phyloP scores from a whole-genome alignment of 2,888 invertebrate genomes.

The Megalurothrips usitatus region DNA sequence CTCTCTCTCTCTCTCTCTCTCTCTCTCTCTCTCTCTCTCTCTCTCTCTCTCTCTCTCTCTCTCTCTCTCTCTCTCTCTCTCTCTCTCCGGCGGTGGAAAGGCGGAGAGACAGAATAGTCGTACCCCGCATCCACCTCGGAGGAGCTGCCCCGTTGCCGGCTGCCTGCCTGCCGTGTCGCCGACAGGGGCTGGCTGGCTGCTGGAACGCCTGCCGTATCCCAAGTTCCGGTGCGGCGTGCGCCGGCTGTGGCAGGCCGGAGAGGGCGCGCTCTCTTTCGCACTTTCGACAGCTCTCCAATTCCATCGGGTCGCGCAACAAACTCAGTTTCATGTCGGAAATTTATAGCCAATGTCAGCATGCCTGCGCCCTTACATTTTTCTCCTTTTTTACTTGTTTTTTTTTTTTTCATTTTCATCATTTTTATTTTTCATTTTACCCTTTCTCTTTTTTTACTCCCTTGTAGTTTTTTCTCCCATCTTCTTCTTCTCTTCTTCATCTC shows the following conservation, averaged over 20 bases:
- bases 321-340: slow-evolving; percentile 15
- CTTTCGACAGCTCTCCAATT: slow-evolving; percentile 12
- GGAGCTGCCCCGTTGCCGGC: no score
- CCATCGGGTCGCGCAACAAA: slow-evolving; percentile 9
- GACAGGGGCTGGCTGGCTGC: no score
- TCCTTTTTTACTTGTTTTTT: neutral
- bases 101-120: no score
- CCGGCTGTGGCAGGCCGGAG: no score
- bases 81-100: neutral
- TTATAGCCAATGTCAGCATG: slow-evolving; percentile 15
- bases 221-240: no score
- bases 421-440: neutral
- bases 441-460: neutral
- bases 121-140: no score
- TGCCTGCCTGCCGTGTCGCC: no score
- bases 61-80: neutral
- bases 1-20: neutral
- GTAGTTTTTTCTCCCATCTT: neutral
- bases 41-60: neutral
- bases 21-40: neutral
- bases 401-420: neutral
- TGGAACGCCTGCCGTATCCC: no score
- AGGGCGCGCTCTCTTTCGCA: no score
- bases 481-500: no score
- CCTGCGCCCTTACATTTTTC: neutral